phyloP scores from a whole-genome alignment of 2,113 vertebrate species.

The Antechinus flavipes region DNA sequence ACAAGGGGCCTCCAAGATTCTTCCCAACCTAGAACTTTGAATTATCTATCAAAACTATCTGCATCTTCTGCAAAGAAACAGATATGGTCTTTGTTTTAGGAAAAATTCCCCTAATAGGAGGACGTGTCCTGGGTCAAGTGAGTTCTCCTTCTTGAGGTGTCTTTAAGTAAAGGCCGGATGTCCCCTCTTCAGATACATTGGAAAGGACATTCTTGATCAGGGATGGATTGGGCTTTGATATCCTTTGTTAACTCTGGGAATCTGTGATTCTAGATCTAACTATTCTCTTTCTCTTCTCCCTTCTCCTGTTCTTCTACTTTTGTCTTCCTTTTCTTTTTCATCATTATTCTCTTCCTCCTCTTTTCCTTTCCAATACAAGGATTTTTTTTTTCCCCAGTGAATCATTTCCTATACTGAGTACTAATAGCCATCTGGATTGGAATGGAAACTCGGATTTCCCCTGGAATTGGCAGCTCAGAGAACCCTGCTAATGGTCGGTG shows the following conservation, averaged over 20 bases:
- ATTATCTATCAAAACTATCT: too few relatives aligned
- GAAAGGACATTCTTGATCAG: not conserved
- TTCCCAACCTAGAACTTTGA: not conserved
- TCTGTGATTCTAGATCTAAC: not conserved
- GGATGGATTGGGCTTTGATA: not conserved
- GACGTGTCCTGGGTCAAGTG: not conserved
- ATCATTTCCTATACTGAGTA: not conserved
- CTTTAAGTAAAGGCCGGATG: not conserved
- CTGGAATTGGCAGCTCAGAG: not conserved
- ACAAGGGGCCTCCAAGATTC: not conserved
- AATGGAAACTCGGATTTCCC: not conserved
- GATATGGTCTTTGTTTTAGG: not conserved
- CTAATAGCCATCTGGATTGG: not conserved
- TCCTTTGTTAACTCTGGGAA: not conserved
- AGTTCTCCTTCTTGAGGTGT: not conserved
- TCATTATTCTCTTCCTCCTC: not conserved
- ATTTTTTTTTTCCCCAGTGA: not conserved
- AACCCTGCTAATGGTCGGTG: not conserved
- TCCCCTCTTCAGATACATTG: not conserved
- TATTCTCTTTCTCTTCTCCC: not conserved
- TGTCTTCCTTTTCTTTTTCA: not conserved
- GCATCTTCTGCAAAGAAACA: not conserved
- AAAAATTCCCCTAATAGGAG: not conserved
- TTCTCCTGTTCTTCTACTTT: not conserved
- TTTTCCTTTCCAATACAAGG: not conserved